Base-by-base conservation (phyloP, 1,140 invertebrate genomes). In the Homarus americanus region DNA sequence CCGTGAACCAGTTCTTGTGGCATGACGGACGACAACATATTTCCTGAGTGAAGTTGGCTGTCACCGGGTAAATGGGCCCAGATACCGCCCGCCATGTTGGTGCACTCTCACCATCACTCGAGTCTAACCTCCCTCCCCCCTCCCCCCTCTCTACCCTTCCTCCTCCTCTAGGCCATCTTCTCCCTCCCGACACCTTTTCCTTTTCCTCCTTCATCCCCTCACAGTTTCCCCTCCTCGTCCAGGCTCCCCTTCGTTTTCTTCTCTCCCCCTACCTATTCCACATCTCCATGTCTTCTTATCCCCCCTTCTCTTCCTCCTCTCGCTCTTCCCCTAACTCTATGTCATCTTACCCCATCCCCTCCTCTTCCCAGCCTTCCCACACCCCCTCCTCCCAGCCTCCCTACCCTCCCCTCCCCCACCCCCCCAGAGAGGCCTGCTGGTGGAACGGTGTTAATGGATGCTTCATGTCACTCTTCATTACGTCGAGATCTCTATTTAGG, bases 41-140 rank as follows among this genome's bases (percentile, higher is more conserved):
- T 32, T 69, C n/a, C 4, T 32, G 24, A 32, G n/a, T 69, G 63
- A 76, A 76, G 73, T 24, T 76, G 40, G 36, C 28, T 76, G 40
- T 76, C 36, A 76, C 34, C 36, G 36, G 36, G 40, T 40, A 76
- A 76, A 76, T 40, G 73, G 73, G 9, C 24, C 24, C 63, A 69
- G 63, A 69, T 69, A 69, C 63, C 12, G 24, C 28, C 63, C 24
- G n/a, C 63, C n/a, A 69, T 69, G 63, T 69, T 69, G 63, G 63
- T 15, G n/a, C 63, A 1, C 63, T 28, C 0, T 5, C n/a, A 2
- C 63, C 63, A 28, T 28, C 36, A 40, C 36, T 24, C 40, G 20
- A 40, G 34, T 2, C 36, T 2, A 10, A 24, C n/a, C n/a, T 12
- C n/a, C 63, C 5, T 7, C 28, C 4, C 3, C 12, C n/a, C 0